A percentile compares a stretch with the other conserved stretches of the same genome.
These are phyloP conservation scores for Parotia lawesii DNA, from an alignment of 2,113 vertebrate species.

Conservation along the genomic window DNA sequence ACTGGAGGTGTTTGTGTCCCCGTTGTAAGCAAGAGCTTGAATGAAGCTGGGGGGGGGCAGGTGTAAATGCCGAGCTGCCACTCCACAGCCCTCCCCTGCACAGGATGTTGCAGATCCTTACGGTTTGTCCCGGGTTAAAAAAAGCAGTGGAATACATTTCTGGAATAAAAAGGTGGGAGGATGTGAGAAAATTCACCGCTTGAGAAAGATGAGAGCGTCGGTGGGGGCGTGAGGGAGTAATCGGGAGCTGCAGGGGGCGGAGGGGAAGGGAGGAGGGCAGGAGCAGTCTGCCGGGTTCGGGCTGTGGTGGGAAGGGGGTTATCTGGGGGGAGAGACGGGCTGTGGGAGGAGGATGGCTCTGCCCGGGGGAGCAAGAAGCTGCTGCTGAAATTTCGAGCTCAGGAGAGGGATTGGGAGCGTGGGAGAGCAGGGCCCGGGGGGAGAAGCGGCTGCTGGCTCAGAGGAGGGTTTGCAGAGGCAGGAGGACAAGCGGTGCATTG, in stretches of 20 bases:
- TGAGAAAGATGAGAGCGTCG: background rate
- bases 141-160: background rate
- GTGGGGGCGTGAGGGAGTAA: background rate
- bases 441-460: background rate
- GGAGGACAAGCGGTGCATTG: background rate
- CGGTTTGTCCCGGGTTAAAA: background rate
- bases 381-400: background rate
- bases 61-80: background rate
- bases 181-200: background rate
- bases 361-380: background rate
- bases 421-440: background rate
- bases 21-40: background rate
- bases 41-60: background rate
- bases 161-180: slow-evolving; percentile 32
- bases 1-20: background rate
- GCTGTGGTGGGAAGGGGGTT: background rate
- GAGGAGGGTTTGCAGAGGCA: background rate
- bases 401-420: background rate
- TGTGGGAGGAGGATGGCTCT: background rate
- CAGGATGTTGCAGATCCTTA: background rate
- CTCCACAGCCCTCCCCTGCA: background rate
- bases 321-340: background rate
- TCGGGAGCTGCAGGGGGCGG: background rate
- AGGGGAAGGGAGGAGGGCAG: background rate
- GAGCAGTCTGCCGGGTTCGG: background rate